Base-by-base conservation (phyloP, 2,113 vertebrate genomes). In the Hypanus sabinus region DNA sequence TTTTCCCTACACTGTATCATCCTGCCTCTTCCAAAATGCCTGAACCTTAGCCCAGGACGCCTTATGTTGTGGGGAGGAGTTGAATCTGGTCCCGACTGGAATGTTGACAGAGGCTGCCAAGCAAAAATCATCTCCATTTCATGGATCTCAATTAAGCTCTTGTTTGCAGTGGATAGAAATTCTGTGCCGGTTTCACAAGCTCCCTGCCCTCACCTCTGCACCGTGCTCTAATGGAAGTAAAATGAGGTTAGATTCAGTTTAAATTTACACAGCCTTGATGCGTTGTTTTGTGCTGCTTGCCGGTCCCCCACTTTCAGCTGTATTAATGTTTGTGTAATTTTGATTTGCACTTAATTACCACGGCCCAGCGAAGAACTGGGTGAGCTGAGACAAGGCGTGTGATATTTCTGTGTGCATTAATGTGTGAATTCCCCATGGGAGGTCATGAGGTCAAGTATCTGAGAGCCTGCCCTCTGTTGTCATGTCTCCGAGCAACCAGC, bases 281-380 rank as follows among this genome's bases (percentile, higher is more conserved):
- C 24, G 11, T 24, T 60, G 46, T 27, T 4, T 24, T 60, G 55
- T 60, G 24, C 30, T 9, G 10, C 83, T 22, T 27, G 9, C 55
- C 27, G 46, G 9, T 57, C 24, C 83, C 46, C 30, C 10, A 60
- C 55, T 87, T 87, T 0, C 27, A 62, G 55, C 55, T 16, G 55
- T 55, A 60, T 87, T 87, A 57, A 87, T 55, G 81, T 85, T 85
- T 57, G 46, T 85, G 81, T 87, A 87, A 87, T 60, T 87, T 87
- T 87, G 83, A 87, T 87, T 87, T 60, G 30, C 83, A 60, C 10
- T 87, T 87, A 87, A 87, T 87, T 87, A 87, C 12, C 11, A 3
- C 30, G 24, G 83, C 55, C 83, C 60, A 22, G 57, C 10, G 24
- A 22, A 20, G 80, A 83, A 22, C 46, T 24, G 80, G 55, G 83